Conservation (phyloP, 92 coral and sea anemone genomes). For the Montipora capitata region DNA sequence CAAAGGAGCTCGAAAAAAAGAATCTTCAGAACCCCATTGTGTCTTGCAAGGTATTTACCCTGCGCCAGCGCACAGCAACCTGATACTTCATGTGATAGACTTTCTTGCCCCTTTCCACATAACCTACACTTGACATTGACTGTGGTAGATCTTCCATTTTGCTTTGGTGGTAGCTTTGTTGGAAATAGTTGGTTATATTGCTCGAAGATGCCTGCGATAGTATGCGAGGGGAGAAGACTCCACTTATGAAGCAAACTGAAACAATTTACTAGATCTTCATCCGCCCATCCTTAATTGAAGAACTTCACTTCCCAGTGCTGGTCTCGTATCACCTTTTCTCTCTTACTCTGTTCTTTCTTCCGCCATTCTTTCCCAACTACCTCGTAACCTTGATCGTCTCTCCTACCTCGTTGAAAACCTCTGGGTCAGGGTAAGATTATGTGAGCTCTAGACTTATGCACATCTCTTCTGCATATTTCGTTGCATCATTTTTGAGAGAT, state of each 20-base stretch:
- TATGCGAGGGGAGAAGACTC: not conserved
- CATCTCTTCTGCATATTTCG: not conserved
- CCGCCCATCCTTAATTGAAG: not conserved
- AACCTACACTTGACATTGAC: constrained; percentile 29
- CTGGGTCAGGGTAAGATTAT: not conserved
- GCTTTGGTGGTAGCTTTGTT: not conserved
- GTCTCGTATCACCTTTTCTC: not conserved
- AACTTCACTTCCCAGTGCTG: not conserved
- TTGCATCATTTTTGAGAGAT: constrained; percentile 4
- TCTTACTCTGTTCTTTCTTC: not conserved
- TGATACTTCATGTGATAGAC: constrained; percentile 27
- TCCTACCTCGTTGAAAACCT: not conserved
- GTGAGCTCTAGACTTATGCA: not conserved
- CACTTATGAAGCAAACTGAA: not conserved
- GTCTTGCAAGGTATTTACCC: not conserved
- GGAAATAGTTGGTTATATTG: constrained; percentile 22
- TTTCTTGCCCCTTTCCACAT: constrained; percentile 37
- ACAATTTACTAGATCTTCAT: not conserved
- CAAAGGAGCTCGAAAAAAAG: not conserved
- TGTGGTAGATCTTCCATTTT: not conserved
- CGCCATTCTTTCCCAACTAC: not conserved
- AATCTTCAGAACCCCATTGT: constrained; percentile 38
- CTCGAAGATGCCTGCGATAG: constrained; percentile 7
- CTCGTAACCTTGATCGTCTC: not conserved
- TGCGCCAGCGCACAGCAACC: constrained; percentile 9